Evolutionary conservation across 2,113 vertebrate genomes (phyloP).

Genomic region (Phylloscopus trochilus): DNA sequence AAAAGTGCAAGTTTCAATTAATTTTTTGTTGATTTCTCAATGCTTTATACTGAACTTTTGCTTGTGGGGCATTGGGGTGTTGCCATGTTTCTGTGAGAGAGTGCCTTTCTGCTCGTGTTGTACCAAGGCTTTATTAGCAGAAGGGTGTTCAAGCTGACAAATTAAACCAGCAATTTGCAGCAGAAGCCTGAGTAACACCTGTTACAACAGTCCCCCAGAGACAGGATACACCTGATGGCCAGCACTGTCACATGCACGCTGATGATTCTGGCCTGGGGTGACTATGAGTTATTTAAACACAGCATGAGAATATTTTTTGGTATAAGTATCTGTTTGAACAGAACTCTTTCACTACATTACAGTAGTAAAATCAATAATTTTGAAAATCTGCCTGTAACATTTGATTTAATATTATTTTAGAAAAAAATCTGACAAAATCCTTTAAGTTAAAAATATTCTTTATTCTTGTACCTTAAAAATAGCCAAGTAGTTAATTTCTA

Average conservation of each 20-base stretch:
- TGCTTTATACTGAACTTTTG: not conserved
- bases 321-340: not conserved
- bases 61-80: not conserved
- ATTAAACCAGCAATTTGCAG: not conserved
- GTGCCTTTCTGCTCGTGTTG: not conserved
- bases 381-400: not conserved
- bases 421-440: not conserved
- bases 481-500: not conserved
- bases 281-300: not conserved
- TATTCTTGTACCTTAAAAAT: not conserved
- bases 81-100: not conserved
- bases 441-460: not conserved
- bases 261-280: not conserved
- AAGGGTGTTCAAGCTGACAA: not conserved
- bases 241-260: not conserved
- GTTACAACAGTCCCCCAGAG: not conserved
- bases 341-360: not conserved
- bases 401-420: not conserved
- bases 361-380: not conserved
- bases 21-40: not conserved
- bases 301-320: not conserved
- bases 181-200: not conserved
- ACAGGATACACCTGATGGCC: not conserved
- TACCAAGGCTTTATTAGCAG: not conserved
- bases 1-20: not conserved